Evolutionary conservation across 30 jellyfish, hydroid and myxozoan species (phyloP).

Genomic region (Aurelia coerulea): DNA sequence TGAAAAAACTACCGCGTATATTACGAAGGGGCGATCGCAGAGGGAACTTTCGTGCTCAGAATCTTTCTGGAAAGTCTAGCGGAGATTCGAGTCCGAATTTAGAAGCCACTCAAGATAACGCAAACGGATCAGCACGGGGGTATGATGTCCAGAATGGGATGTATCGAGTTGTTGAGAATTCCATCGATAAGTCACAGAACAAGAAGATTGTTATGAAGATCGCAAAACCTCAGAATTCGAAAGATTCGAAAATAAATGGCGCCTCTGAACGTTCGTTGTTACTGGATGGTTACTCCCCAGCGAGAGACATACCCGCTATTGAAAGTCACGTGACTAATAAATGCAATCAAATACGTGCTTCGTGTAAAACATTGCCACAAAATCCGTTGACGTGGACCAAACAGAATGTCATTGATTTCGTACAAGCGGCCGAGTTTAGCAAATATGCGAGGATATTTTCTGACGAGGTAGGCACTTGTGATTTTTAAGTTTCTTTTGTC

Average conservation of each 20-base stretch:
- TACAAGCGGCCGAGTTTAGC: slow-evolving; percentile 63
- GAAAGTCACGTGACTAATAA: slow-evolving; percentile 61
- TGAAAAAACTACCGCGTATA: slow-evolving; percentile 7
- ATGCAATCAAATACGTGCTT: slow-evolving; percentile 59
- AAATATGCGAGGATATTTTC: slow-evolving; percentile 72
- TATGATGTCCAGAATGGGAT: slow-evolving; percentile 36
- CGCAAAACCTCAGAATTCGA: slow-evolving; percentile 68
- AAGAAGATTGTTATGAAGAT: slow-evolving; percentile 64
- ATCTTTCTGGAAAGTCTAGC: slow-evolving; percentile 41
- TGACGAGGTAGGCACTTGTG: slow-evolving; percentile 76
- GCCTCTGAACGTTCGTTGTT: slow-evolving; percentile 53
- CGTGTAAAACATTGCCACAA: slow-evolving; percentile 79
- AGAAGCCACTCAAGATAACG: slow-evolving; percentile 9
- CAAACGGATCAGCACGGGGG: slow-evolving; percentile 35
- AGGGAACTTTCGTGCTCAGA: slow-evolving; percentile 34
- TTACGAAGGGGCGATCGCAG: slow-evolving; percentile 50
- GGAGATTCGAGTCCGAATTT: not conserved
- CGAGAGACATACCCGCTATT: slow-evolving; percentile 66
- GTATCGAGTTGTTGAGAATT: slow-evolving; percentile 74
- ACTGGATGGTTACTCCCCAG: slow-evolving; percentile 70
- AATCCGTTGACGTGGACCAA: slow-evolving; percentile 87
- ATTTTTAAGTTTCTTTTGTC: not conserved
- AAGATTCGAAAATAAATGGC: slow-evolving; percentile 52
- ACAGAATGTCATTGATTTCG: slow-evolving; percentile 81
- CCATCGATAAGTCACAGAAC: slow-evolving; percentile 57